A percentile compares a stretch with the other conserved stretches of the same genome.
Conservation (phyloP, 2,113 vertebrate species). For the Chloroceryle aenea region DNA sequence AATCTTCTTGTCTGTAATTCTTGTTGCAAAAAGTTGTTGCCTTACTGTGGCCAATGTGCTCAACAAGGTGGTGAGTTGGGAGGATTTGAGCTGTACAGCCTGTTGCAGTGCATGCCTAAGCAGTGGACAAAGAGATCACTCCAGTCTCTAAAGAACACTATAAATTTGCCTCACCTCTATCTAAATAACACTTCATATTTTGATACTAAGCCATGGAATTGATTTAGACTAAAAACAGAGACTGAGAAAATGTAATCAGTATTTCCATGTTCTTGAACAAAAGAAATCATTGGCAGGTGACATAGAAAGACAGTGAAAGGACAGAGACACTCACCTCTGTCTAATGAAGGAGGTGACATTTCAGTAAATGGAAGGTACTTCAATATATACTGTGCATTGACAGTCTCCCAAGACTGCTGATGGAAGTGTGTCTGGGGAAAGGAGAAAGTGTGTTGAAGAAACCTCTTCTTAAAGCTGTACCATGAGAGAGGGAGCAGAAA, state of each 20-base stretch:
- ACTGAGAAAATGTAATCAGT: neutral
- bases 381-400: neutral
- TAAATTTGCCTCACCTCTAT: neutral
- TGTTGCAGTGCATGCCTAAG: neutral
- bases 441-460: neutral
- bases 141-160: neutral
- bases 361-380: conserved; percentile 48
- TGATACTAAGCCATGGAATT: neutral
- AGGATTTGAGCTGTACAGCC: neutral
- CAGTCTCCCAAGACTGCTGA: conserved; percentile 8
- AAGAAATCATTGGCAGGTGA: neutral
- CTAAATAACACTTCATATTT: neutral
- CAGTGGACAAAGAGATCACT: neutral
- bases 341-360: conserved; percentile 62
- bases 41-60: neutral
- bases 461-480: neutral
- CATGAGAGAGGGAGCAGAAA: accelerated
- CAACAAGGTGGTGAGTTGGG: neutral
- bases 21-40: neutral
- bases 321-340: conserved; percentile 51
- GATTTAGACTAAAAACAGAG: neutral
- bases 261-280: neutral
- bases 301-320: conserved; percentile 5
- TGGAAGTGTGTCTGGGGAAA: neutral
- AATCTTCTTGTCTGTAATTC: neutral